A percentile compares a stretch with the other conserved stretches of the same genome.
phyloP scores from a whole-genome alignment of 1,140 invertebrate genomes.

The Neelides sp. region DNA sequence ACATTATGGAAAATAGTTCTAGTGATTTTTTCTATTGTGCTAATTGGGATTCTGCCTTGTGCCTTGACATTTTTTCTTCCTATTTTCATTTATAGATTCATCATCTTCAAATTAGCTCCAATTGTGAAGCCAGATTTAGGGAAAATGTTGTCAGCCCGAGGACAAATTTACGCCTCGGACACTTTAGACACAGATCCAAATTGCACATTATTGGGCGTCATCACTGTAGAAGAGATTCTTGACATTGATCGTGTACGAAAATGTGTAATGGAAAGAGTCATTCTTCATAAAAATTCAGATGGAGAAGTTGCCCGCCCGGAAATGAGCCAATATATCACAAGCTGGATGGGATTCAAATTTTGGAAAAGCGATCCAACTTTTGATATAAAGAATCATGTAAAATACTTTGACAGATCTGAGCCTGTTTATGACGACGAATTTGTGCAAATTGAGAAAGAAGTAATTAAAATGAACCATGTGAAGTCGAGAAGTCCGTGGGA shows the following conservation, averaged over 20 bases:
- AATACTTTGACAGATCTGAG: background rate
- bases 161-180: constrained; percentile 4
- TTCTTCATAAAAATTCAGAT: constrained; percentile 4
- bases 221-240: background rate
- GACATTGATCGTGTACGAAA: background rate
- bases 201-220: constrained; percentile 2
- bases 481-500: constrained; percentile 18
- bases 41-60: too few species aligned
- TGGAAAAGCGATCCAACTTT: constrained; percentile 16
- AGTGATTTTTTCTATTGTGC: too few species aligned
- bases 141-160: constrained; percentile 5
- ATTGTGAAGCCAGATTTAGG: background rate
- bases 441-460: constrained; percentile 2
- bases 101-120: background rate
- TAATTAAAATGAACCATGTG: constrained; percentile 4
- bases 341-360: constrained; percentile 7
- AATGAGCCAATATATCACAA: constrained; percentile 3
- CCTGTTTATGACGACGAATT: constrained; percentile 10
- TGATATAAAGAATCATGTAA: constrained; percentile 13
- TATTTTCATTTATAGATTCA: background rate
- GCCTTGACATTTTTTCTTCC: too few species aligned
- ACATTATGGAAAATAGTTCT: too few species aligned
- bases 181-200: constrained; percentile 2
- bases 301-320: constrained; percentile 6
- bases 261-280: background rate